Evolutionary conservation across 2,797 vertebrate species (phyloP).

Genomic region (Bovichtus diacanthus): DNA sequence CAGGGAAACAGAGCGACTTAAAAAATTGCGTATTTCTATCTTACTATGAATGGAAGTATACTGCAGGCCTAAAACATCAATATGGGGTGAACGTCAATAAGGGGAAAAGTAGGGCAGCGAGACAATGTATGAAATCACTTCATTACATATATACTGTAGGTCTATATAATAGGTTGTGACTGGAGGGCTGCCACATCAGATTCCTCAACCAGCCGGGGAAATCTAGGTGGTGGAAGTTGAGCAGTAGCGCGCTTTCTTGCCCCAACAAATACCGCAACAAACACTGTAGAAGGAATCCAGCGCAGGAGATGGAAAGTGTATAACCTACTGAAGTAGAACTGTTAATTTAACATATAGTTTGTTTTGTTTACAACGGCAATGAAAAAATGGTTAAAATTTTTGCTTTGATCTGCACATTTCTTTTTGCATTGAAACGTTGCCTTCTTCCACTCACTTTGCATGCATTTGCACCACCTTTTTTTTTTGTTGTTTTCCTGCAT

Average conservation of each 20-base stretch:
- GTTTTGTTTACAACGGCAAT: too few species aligned
- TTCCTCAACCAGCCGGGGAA: constrained; percentile 26
- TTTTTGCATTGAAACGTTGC: constrained; percentile 22
- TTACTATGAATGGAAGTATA: background rate
- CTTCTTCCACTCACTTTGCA: constrained; percentile 33
- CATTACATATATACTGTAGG: background rate
- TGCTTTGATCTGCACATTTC: background rate
- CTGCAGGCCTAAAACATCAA: background rate
- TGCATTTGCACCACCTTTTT: constrained; percentile 2
- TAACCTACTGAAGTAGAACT: background rate
- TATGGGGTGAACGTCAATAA: background rate
- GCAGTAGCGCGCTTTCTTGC: constrained; percentile 43
- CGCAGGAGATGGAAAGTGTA: background rate
- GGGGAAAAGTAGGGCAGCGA: constrained; percentile 6
- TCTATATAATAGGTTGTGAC: constrained; percentile 26
- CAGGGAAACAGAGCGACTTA: constrained; percentile 8
- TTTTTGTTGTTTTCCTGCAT: background rate
- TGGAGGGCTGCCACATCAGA: constrained; percentile 50
- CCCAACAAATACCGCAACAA: constrained; percentile 34
- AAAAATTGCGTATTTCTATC: constrained; percentile 16
- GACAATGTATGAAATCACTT: constrained; percentile 10
- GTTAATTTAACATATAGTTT: background rate
- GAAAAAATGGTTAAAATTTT: too few species aligned
- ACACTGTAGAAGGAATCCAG: constrained; percentile 5
- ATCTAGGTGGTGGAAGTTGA: constrained; percentile 20